Evolutionary conservation across 1,140 invertebrate species (phyloP), one percentile per base, ranked within the genome.

Genomic region (Drosophila nigrodunni): DNA sequence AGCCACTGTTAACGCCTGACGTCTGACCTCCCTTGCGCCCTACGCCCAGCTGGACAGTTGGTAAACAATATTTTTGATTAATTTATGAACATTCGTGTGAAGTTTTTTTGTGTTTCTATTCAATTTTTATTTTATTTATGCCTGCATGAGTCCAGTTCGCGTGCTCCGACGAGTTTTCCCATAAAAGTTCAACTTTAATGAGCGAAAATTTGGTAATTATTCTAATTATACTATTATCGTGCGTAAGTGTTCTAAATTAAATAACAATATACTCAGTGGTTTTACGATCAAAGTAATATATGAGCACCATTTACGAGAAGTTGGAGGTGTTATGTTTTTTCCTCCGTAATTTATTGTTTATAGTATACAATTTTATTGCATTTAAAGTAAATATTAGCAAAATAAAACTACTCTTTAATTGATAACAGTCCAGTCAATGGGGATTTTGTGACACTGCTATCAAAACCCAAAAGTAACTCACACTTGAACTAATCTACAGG

Each of bases 1-100:
- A 46, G 49, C 43, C 60, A 39, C 59, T 50, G 34, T 50, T 66
- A 44, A 44, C 64, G 46, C 61, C 66, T 49, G 46, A 21, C 30
- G 18, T 52, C 50, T 35, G 50, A 9, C 25, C 47, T 49, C 47
- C 21, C 50, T 5, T 15, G 25, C 5, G 25, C 11, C 37, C 18
- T 18, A 15, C 2, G 13, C 15, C 37, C 25, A 49, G 50, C 61
- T 59, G 49, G 73, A 64, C 73, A 71, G 18, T 73, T 25, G 52
- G 46, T 59, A 88, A 89, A 89, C 77, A 88, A 88, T 89, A 85
- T 73, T 78, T 80, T 88, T 89, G 80, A 88, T 89, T 89, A 88
- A 88, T 88, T 89, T 89, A 88, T 88, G 83, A 73, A 89, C 71
- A 73, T 89, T 89, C 83, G 83, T 88, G 83, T 88, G 83, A 88